Percentiles rank a stretch among this genome's conserved stretches.
phyloP scores from a whole-genome alignment of 2,797 vertebrate species.

The Synaphobranchus kaupii region DNA sequence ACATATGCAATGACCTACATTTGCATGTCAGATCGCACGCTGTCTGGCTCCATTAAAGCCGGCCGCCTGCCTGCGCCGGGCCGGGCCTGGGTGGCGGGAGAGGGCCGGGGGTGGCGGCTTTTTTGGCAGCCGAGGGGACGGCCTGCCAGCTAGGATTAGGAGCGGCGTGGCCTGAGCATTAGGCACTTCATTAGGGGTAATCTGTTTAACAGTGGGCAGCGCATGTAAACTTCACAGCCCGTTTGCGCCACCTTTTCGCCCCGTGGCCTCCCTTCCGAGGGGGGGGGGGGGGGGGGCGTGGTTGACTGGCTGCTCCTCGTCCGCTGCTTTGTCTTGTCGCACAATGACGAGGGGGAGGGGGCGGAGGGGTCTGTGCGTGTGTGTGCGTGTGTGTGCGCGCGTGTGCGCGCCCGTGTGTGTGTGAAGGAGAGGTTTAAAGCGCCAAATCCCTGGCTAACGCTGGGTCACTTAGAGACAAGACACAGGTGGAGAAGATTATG shows the following conservation, averaged over 20 bases:
- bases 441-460: constrained; percentile 53
- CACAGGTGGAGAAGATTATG: constrained; percentile 34
- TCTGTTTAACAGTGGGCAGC: constrained; percentile 99
- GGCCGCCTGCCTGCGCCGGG: constrained; percentile 87
- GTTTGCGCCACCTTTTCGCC: constrained; percentile 89
- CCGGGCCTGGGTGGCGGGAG: constrained; percentile 86
- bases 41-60: constrained; percentile 93
- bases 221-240: constrained; percentile 99
- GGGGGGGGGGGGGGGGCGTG: constrained; percentile 63
- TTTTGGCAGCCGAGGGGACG: constrained; percentile 97
- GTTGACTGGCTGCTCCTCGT: constrained; percentile 93
- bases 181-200: constrained; percentile 99
- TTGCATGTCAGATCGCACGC: constrained; percentile 99
- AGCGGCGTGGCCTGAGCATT: constrained; percentile 91
- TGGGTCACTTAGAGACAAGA: constrained; percentile 42
- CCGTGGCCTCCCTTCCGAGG: constrained; percentile 85
- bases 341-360: constrained; percentile 63
- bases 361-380: background rate
- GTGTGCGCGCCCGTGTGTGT: no score
- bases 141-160: constrained; percentile 98
- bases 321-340: constrained; percentile 84
- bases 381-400: background rate
- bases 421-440: constrained; percentile 50
- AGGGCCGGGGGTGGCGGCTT: constrained; percentile 87
- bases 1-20: constrained; percentile 99